Evolutionary conservation across 2,113 vertebrate species (phyloP).

Genomic region (Lepisosteus oculatus): DNA sequence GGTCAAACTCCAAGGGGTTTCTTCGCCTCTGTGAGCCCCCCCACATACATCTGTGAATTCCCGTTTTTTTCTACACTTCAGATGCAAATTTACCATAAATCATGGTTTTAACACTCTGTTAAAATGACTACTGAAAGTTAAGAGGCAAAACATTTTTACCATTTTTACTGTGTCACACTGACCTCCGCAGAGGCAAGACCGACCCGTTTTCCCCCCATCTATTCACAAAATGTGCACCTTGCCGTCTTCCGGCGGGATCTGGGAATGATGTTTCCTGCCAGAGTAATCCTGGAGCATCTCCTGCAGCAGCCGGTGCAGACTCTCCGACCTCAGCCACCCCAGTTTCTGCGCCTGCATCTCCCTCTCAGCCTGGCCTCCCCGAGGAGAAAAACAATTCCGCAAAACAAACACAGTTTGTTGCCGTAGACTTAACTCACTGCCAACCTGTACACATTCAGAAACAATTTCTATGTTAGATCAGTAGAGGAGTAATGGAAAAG

Average conservation of each 20-base stretch:
- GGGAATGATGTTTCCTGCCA: conserved; percentile 55
- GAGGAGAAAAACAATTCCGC: not conserved
- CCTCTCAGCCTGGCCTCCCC: conserved; percentile 55
- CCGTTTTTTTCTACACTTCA: no score
- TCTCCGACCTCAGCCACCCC: conserved; percentile 70
- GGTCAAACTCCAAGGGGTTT: no score
- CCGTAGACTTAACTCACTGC: not conserved
- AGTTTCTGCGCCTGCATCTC: conserved; percentile 64
- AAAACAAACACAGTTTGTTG: not conserved
- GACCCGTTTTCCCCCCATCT: not conserved
- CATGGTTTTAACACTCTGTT: no score
- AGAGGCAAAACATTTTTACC: no score
- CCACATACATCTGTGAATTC: no score
- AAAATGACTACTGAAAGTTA: no score
- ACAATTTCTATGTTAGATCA: not conserved
- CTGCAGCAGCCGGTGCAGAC: conserved; percentile 62
- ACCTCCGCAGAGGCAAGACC: no score
- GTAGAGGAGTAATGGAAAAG: not conserved
- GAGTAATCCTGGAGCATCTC: conserved; percentile 73
- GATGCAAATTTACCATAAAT: no score
- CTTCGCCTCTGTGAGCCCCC: no score
- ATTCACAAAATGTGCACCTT: conserved; percentile 49
- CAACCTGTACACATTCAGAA: not conserved
- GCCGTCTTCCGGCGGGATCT: conserved; percentile 56
- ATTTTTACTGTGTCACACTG: no score